Evolutionary conservation across 53 echinoderm and acorn worm genomes (phyloP).

Genomic region (Echinometra lucunter): DNA sequence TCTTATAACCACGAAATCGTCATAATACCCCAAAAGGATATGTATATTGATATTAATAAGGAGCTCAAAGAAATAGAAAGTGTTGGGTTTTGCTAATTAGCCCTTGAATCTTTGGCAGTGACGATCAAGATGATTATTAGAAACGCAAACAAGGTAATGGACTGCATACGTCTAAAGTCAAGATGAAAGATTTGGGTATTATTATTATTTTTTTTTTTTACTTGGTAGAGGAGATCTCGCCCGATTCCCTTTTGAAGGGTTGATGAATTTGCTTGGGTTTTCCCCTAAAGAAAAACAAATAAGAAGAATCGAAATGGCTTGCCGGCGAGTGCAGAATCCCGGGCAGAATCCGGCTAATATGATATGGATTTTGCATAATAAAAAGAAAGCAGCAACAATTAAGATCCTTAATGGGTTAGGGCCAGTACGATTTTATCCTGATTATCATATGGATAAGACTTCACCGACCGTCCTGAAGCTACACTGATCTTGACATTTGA

Average conservation of each 20-base stretch:
- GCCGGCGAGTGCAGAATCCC: constrained; percentile 18
- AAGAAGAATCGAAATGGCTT: not conserved
- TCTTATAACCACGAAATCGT: no score
- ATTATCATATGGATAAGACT: not conserved
- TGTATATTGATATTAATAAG: not conserved
- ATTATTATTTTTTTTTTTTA: not conserved
- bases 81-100: not conserved
- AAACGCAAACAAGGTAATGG: not conserved
- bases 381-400: constrained; percentile 41
- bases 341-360: not conserved
- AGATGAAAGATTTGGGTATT: not conserved
- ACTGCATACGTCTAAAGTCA: not conserved
- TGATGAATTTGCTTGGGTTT: not conserved
- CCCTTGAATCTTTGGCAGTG: not conserved
- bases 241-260: not conserved
- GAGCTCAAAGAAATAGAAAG: not conserved
- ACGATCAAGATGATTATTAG: not conserved
- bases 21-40: not conserved
- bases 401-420: constrained; percentile 42
- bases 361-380: constrained; percentile 53
- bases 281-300: not conserved
- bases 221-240: not conserved
- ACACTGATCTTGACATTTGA: not conserved
- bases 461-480: not conserved
- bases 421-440: constrained; percentile 33